Base-by-base conservation (phyloP, 1,140 invertebrate species). In the Saxidomus purpurata region DNA sequence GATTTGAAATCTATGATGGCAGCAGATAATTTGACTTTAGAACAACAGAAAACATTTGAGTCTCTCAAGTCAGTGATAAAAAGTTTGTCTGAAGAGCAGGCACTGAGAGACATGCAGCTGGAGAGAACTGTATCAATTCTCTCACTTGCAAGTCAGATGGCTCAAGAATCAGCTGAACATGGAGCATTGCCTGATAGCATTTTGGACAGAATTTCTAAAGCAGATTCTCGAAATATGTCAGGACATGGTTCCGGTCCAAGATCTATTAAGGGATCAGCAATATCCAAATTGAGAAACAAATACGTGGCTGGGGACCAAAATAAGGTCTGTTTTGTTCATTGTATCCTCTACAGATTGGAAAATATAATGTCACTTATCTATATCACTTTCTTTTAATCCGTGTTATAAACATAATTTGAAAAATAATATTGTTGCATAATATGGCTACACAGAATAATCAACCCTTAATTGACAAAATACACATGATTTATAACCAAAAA, bases 101-200 rank as follows among this genome's bases (percentile, higher is more conserved):
- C 79, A 36, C 71, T 93, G 17, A 74, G 87, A 3, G 91, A 93
- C 28, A 84, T 91, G 17, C 92, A 94, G 61, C 71, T 93, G 22
- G 90, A 91, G 31, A 59, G 92, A 31, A 93, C 94, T 34, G 79
- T 95, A 13, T 91, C 93, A 0, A 90, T 95, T 34, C 85, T 94
- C 9, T 91, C 92, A 63, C 84, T 94, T 47, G 94, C 94, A 0
- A 93, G 92, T 55, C 93, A 94, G 90, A 59, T 94, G 1, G 91
- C 93, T 1, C 81, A 91, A 38, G 94, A 94, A 74, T 91, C 92
- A 0, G 76, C 93, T 0, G 82, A 93, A 43, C 91, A 94, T 22
- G 94, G 93, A 9, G 80, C 93, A 2, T 67, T 92, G 40, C 94
- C 94, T 59, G 89, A 92, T 55, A 91, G 89, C 34, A 59, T 94